Evolutionary conservation across 2,113 vertebrate species (phyloP).

Genomic region (Eulemur rufifrons): DNA sequence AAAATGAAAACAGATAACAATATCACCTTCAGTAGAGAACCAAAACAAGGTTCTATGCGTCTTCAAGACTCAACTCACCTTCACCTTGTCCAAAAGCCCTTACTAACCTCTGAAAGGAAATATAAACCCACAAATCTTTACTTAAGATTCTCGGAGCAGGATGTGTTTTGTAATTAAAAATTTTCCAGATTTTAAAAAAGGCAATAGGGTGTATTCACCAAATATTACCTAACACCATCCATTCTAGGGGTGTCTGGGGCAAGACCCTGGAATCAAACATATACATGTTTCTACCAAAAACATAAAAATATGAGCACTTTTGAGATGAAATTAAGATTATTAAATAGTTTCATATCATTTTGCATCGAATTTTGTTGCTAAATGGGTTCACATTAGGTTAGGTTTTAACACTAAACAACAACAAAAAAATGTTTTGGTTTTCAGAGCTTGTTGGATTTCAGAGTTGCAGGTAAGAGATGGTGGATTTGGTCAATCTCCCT

Average conservation of each 20-base stretch:
- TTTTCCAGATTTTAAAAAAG: neutral
- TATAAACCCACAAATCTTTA: neutral
- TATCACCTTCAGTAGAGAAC: neutral
- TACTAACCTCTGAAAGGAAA: neutral
- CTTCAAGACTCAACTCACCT: neutral
- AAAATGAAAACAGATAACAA: neutral
- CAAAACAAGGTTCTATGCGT: neutral
- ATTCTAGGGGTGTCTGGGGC: neutral
- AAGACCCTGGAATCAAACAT: neutral
- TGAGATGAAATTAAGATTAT: neutral
- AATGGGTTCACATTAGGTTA: neutral
- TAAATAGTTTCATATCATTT: slow-evolving; percentile 11
- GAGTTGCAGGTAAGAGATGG: neutral
- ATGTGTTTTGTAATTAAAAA: neutral
- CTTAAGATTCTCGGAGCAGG: neutral
- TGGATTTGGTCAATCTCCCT: neutral
- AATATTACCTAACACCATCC: neutral
- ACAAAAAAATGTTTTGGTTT: neutral
- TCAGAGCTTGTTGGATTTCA: slow-evolving; percentile 18
- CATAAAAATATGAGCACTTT: neutral
- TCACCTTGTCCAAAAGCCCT: neutral
- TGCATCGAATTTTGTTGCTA: neutral
- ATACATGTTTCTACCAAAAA: neutral
- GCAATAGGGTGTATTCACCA: neutral
- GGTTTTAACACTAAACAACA: neutral